Conservation (phyloP, 2,113 vertebrate species). For the Limnothrissa miodon region DNA sequence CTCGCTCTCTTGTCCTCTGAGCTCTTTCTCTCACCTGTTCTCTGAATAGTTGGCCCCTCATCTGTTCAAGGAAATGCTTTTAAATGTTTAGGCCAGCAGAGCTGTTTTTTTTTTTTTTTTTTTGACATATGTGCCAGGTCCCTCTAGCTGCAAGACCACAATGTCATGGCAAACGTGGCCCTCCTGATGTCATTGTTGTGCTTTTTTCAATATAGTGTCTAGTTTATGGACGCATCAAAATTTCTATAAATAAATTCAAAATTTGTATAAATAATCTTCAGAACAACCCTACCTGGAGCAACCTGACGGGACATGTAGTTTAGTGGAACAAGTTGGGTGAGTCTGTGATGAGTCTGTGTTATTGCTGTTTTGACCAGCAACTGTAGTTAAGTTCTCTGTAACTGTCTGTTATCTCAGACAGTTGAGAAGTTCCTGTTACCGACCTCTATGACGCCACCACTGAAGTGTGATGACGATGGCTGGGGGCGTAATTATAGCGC, state of each 20-base stretch:
- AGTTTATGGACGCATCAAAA: background rate
- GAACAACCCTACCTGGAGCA: too few relatives aligned
- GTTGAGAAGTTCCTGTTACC: background rate
- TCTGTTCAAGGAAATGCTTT: constrained; percentile 49
- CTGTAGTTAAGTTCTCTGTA: too few relatives aligned
- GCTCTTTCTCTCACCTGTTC: constrained; percentile 1
- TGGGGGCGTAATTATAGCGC: background rate
- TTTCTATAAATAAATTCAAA: too few relatives aligned
- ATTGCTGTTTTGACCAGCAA: background rate
- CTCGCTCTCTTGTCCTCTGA: background rate
- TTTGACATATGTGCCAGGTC: constrained; percentile 24
- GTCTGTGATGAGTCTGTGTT: background rate
- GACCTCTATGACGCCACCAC: background rate
- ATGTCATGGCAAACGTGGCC: background rate
- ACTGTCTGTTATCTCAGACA: background rate
- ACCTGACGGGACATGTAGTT: too few relatives aligned
- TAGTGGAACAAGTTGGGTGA: too few relatives aligned
- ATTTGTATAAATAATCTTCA: too few relatives aligned
- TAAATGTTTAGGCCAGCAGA: constrained; percentile 50
- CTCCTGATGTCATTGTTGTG: background rate
- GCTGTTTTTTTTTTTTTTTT: background rate
- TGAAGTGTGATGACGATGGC: background rate
- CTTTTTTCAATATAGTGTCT: background rate
- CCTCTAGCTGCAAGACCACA: constrained; percentile 26
- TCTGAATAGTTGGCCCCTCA: constrained; percentile 9